These are phyloP conservation scores for Cephus pygmeus DNA, from an alignment of 2,888 invertebrate species.

Conservation along the genomic window DNA sequence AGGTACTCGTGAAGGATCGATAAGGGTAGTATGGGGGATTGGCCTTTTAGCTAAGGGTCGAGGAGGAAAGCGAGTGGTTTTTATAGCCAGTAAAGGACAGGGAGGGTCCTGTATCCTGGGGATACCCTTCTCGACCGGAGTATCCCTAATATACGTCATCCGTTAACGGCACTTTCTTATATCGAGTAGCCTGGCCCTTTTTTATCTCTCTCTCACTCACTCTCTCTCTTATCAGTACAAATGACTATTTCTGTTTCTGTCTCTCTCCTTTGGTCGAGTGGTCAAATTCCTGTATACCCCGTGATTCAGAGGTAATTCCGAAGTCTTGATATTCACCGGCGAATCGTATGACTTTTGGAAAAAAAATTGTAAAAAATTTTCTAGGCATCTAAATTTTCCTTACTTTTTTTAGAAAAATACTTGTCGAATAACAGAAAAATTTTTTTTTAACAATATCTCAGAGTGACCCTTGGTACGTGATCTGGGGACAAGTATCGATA, in stretches of 20 bases:
- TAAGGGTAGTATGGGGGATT: conserved; percentile 55
- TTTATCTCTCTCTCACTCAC: conserved; percentile 5
- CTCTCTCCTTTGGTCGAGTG: conserved; percentile 4
- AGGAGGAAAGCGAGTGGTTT: conserved; percentile 64
- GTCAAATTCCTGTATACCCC: not conserved
- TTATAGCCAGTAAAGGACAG: conserved; percentile 63
- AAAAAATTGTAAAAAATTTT: not conserved
- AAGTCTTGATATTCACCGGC: not conserved
- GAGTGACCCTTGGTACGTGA: not conserved
- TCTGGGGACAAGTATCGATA: conserved; percentile 6
- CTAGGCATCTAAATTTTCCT: not conserved
- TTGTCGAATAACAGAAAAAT: not conserved
- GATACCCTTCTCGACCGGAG: conserved; percentile 63
- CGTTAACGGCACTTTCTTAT: conserved; percentile 56
- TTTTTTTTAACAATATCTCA: not conserved
- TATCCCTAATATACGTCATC: conserved; percentile 67
- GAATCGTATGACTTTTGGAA: not conserved
- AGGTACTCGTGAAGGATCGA: conserved; percentile 46
- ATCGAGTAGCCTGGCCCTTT: conserved; percentile 11
- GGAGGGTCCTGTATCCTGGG: conserved; percentile 56
- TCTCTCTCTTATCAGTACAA: not conserved
- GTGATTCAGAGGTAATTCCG: not conserved
- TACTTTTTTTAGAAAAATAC: not conserved
- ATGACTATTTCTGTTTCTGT: conserved; percentile 1
- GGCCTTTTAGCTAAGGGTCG: conserved; percentile 64